These are phyloP conservation scores for Hypothenemus hampei DNA, from an alignment of 1,140 invertebrate species.

Conservation along the genomic window DNA sequence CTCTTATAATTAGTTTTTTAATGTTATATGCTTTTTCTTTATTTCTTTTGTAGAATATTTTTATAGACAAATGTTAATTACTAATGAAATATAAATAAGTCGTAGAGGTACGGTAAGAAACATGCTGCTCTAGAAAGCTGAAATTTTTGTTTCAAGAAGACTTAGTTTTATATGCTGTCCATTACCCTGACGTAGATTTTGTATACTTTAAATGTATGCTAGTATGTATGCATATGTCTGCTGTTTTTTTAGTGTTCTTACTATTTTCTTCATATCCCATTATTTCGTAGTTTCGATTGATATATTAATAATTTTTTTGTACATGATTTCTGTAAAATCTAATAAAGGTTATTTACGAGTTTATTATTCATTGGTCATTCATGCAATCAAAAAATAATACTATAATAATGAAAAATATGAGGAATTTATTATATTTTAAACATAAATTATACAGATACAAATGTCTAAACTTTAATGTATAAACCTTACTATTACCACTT, in stretches of 20 bases:
- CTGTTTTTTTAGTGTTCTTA: background rate
- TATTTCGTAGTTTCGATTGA: background rate
- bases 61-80: too few species aligned
- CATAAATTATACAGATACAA: too few species aligned
- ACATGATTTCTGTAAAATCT: conserved; percentile 7
- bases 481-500: too few species aligned
- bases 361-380: too few species aligned
- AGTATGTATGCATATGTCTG: background rate
- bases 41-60: too few species aligned
- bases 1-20: background rate
- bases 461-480: too few species aligned
- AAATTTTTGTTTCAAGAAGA: background rate
- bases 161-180: background rate
- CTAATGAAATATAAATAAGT: too few species aligned
- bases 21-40: too few species aligned
- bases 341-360: conserved; percentile 20
- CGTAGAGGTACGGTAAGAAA: background rate
- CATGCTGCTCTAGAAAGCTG: background rate
- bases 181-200: background rate
- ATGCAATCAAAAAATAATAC: too few species aligned
- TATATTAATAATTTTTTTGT: conserved; percentile 10
- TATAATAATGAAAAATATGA: too few species aligned
- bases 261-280: background rate
- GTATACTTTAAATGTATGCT: background rate
- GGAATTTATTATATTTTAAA: too few species aligned